Base-by-base conservation (phyloP, 2,888 invertebrate species). In the Ectemnius lituratus region DNA sequence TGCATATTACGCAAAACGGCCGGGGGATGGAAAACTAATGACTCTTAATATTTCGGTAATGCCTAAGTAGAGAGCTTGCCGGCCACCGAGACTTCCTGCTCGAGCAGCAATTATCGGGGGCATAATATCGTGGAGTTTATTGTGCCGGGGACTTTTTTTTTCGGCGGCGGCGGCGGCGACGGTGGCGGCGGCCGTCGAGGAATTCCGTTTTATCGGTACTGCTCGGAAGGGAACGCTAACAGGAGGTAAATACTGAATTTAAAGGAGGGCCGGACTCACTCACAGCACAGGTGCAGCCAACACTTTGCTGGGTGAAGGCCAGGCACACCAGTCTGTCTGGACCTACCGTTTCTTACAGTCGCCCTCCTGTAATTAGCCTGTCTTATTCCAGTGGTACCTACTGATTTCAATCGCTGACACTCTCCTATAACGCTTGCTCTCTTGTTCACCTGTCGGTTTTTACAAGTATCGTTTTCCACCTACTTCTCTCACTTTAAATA, bases 201-300 rank as follows among this genome's bases (percentile, higher is more conserved):
- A 82, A 79, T 79, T 69, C 37, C 37, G 62, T 49, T 71, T 80
- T 79, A 72, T 80, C 80, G 56, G 62, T 27, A 20, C 23, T 28
- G 52, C 63, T 47, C 58, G 63, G 59, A 18, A 20, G 45, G 69
- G 57, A 16, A 16, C 65, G 28, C 57, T 58, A 8, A 45, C 60
- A n/a, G 57, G 27, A 57, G 62, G 28, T 20, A 52, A 63, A 45
- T 20, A 66, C 3, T 49, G 63, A 66, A 65, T 60, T 62, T 61
- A 60, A 73, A 56, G 52, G 52, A 47, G 49, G 23, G 23, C 23
- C 23, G 23, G 23, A 23, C 23, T 23, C 23, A 47, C 45, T 49
- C 45, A 58, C 28, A 28, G 57, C 58, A 56, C 23, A 52, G 27
- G 28, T 60, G 59, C 18, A 37, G 37, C 37, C 37, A 2, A 37